phyloP scores from a whole-genome alignment of 2,797 vertebrate species.

The Fringilla coelebs region DNA sequence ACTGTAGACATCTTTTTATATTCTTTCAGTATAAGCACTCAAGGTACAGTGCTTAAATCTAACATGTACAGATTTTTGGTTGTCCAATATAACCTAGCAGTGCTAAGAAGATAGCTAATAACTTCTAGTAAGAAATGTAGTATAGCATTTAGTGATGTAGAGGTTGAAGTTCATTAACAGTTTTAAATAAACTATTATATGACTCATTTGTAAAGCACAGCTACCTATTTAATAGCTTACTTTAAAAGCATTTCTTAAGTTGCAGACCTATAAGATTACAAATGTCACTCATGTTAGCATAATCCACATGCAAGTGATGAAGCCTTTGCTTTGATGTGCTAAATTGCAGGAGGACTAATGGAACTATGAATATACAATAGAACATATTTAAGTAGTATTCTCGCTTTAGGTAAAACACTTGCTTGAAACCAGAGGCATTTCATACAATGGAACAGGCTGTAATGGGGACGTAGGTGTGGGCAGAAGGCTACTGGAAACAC shows the following conservation, averaged over 20 bases:
- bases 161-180: conserved; percentile 76
- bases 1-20: conserved; percentile 35
- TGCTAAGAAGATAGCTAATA: conserved; percentile 74
- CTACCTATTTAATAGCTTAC: conserved; percentile 79
- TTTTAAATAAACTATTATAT: conserved; percentile 85
- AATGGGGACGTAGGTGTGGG: conserved; percentile 67
- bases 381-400: conserved; percentile 87
- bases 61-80: conserved; percentile 51
- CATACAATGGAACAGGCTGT: conserved; percentile 78
- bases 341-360: conserved; percentile 88
- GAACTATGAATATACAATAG: conserved; percentile 91
- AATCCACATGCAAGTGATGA: conserved; percentile 87
- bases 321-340: conserved; percentile 89
- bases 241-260: conserved; percentile 86
- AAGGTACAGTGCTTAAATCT: conserved; percentile 54
- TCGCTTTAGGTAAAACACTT: conserved; percentile 86
- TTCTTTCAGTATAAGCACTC: conserved; percentile 50
- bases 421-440: conserved; percentile 82
- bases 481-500: conserved; percentile 62
- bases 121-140: conserved; percentile 74
- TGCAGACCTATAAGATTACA: conserved; percentile 86
- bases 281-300: conserved; percentile 86
- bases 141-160: conserved; percentile 74
- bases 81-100: conserved; percentile 64
- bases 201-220: conserved; percentile 75